Evolutionary conservation across 2,113 vertebrate genomes (phyloP), one percentile per base, ranked within the genome.

Genomic region (Trinectes maculatus): DNA sequence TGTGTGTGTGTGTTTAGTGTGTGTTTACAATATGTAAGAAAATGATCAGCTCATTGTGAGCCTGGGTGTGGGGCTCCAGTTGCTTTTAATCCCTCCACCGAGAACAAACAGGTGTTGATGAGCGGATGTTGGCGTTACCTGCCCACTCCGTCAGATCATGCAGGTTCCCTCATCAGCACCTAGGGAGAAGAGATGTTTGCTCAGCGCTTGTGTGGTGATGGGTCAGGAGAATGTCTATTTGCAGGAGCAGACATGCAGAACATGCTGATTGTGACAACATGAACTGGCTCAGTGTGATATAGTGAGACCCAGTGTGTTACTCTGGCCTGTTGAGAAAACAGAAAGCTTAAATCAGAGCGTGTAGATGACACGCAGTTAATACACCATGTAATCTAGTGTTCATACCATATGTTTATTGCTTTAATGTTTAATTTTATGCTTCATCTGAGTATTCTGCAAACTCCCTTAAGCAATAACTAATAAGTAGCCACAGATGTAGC

Each of bases 151-250:
- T 34, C 40, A 19, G 6, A 43, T 47, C 25, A 25, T 53, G 55
- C 24, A 52, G 7, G 47, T 61, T 24, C 56, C 24, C 43, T 10
- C 15, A 16, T 33, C 43, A 15, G 36, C 22, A 57, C 26, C 40
- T 31, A 46, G 13, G 47, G 21, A 22, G 28, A 31, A 60, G 42
- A 60, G 31, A 19, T 68, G 54, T 77, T 73, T 74, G 33, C 48
- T 39, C 12, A 43, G 25, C 59, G 21, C 22, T 59, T 46, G 13
- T 1, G 3, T 37, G 65, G 29, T 57, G 25, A 70, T 24, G 36
- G 44, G 36, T 33, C 21, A 43, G 34, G 33, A 18, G 1, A 2
- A 19, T 36, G n/a, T 65, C 15, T 55, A 4, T 6, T 34, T 24
- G 39, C 12, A 34, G 15, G 7, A 46, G 28, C 25, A 21, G 21